These are phyloP conservation scores for Anser cygnoides DNA, from an alignment of 2,113 vertebrate genomes.

Conservation along the genomic window DNA sequence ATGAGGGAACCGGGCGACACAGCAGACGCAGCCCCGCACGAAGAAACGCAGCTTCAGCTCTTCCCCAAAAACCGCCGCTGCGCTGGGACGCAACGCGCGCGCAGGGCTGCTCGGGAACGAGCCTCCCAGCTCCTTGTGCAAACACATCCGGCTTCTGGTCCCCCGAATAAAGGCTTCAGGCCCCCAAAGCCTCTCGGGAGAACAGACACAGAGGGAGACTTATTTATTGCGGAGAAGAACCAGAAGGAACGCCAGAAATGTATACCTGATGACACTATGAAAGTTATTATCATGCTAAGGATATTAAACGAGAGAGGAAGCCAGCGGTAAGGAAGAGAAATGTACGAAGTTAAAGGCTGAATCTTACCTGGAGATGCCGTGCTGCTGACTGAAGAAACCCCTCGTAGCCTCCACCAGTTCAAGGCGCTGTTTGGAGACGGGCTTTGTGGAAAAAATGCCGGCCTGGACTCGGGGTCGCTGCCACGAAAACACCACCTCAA, in stretches of 20 bases:
- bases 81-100: too few relatives aligned
- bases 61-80: not conserved
- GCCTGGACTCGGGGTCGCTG: not conserved
- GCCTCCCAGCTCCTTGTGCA: not conserved
- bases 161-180: not conserved
- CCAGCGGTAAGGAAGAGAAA: not conserved
- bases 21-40: not conserved
- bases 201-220: not conserved
- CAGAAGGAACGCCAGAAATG: not conserved
- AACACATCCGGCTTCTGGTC: not conserved
- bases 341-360: not conserved
- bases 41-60: not conserved
- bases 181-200: not conserved
- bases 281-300: not conserved
- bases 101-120: not conserved
- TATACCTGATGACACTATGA: not conserved
- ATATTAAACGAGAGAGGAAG: not conserved
- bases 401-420: not conserved
- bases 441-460: not conserved
- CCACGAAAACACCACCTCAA: not conserved
- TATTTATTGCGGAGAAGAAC: not conserved
- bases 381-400: not conserved
- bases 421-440: not conserved
- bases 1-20: too few relatives aligned
- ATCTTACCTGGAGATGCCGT: not conserved